Evolutionary conservation across 1,140 invertebrate genomes (phyloP).

Genomic region (Drosophila bocqueti): DNA sequence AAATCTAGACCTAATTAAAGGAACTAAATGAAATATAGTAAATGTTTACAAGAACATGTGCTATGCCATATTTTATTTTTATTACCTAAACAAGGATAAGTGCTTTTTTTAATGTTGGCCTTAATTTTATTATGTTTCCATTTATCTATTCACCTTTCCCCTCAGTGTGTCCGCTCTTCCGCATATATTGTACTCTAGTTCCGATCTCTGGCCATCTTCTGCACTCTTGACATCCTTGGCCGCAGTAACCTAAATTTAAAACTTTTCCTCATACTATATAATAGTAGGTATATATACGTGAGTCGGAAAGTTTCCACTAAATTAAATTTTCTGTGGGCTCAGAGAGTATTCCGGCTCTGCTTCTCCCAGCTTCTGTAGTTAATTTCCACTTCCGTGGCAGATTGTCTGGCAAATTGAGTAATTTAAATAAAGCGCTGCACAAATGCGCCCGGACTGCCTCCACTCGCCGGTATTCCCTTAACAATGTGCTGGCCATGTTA

Average conservation of each 20-base stretch:
- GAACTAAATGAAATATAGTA: not conserved
- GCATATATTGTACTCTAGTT: conserved; percentile 26
- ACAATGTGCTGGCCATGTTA: conserved; percentile 39
- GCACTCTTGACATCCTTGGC: conserved; percentile 31
- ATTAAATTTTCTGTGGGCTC: conserved; percentile 48
- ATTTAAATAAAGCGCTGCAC: conserved; percentile 66
- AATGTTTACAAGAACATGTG: too few species aligned
- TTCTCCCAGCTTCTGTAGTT: conserved; percentile 47
- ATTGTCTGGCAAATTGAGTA: conserved; percentile 69
- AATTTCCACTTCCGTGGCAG: conserved; percentile 57
- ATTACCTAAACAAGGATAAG: too few species aligned
- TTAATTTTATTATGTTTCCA: not conserved
- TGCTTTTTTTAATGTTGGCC: too few species aligned
- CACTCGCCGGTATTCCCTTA: conserved; percentile 26
- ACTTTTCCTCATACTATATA: conserved; percentile 21
- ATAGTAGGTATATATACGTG: not conserved
- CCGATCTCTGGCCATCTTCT: conserved; percentile 26
- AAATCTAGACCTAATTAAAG: too few species aligned
- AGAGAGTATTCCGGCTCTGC: not conserved
- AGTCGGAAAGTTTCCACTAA: conserved; percentile 44
- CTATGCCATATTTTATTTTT: too few species aligned
- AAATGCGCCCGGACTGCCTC: conserved; percentile 48
- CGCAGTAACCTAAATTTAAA: conserved; percentile 48
- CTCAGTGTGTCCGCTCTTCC: not conserved
- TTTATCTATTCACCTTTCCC: not conserved